Evolutionary conservation across 2,113 vertebrate species (phyloP).

Genomic region (Anarhynchus alexandrinus): DNA sequence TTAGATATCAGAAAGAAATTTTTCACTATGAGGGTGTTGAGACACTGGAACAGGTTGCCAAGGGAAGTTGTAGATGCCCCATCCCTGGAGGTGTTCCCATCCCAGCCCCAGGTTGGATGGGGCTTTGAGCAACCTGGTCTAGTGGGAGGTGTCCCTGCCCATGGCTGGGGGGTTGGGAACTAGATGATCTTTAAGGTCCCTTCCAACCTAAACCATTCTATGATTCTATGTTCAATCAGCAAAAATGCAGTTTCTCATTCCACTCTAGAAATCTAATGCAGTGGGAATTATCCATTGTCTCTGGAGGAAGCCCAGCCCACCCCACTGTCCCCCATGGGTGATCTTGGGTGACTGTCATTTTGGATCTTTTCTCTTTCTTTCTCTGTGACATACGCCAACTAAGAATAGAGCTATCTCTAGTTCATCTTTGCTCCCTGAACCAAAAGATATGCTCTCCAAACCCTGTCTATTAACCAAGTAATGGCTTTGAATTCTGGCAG

Average conservation of each 20-base stretch:
- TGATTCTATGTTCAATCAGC: background rate
- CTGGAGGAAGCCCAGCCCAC: background rate
- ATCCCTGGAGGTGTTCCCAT: too few species aligned
- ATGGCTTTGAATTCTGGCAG: background rate
- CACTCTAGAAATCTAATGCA: background rate
- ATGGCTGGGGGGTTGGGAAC: too few species aligned
- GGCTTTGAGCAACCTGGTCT: too few species aligned
- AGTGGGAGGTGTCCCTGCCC: too few species aligned
- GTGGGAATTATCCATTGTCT: background rate
- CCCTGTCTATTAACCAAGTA: background rate
- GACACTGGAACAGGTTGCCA: too few species aligned
- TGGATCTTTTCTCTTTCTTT: background rate
- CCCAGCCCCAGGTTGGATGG: too few species aligned
- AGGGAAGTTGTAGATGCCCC: too few species aligned
- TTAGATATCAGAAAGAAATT: too few species aligned
- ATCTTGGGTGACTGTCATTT: background rate
- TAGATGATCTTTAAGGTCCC: too few species aligned
- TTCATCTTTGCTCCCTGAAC: background rate
- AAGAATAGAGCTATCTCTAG: background rate
- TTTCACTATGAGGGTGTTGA: too few species aligned
- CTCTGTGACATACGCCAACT: background rate
- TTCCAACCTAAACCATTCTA: too few species aligned
- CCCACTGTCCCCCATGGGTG: background rate
- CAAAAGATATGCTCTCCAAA: background rate
- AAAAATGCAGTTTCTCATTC: background rate